Conservation (phyloP, 2,797 vertebrate genomes). For the Danio albolineatus region DNA sequence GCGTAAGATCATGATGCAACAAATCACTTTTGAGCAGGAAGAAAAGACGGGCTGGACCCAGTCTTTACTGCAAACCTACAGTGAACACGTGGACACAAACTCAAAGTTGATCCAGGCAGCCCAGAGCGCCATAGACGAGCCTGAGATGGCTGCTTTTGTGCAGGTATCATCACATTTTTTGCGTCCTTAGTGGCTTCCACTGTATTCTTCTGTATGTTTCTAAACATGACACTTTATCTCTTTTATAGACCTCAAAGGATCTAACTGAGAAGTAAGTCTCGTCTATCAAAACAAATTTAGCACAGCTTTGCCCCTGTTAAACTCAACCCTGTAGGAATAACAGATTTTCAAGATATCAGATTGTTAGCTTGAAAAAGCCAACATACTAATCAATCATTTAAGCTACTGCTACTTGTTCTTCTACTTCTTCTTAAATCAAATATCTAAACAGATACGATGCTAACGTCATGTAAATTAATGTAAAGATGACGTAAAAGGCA, state of each 20-base stretch:
- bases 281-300: background rate
- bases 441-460: no score
- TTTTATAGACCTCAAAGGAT: constrained; percentile 74
- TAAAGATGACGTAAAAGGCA: no score
- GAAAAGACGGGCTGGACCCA: constrained; percentile 72
- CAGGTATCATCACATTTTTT: constrained; percentile 69
- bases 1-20: constrained; percentile 78
- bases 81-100: constrained; percentile 71
- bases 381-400: no score
- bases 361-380: no score
- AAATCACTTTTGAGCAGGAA: constrained; percentile 77
- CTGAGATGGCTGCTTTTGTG: constrained; percentile 78
- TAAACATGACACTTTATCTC: background rate
- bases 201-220: background rate
- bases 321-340: no score
- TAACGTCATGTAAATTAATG: no score
- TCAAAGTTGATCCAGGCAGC: constrained; percentile 71
- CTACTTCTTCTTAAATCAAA: no score
- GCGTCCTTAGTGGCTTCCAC: background rate
- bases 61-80: constrained; percentile 69
- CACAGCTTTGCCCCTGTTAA: background rate
- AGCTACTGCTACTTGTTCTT: no score
- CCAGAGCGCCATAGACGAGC: constrained; percentile 73
- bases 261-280: constrained; percentile 79
- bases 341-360: no score